These are phyloP conservation scores for Scomberomorus guttatus DNA, from an alignment of 2,797 vertebrate genomes.

Conservation along the genomic window DNA sequence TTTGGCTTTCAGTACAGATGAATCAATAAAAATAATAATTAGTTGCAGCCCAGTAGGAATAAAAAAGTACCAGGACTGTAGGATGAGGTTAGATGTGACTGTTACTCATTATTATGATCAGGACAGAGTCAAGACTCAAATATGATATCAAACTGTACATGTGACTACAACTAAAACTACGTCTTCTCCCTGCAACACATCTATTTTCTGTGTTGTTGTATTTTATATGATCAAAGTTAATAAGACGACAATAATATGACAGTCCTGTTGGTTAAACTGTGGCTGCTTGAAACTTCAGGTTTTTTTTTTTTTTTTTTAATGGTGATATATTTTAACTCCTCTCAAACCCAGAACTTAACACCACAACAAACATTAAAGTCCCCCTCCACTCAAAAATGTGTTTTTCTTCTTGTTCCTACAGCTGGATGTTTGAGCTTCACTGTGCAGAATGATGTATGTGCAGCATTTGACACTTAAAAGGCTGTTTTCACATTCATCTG, in stretches of 20 bases:
- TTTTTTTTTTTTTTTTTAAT: too few relatives aligned
- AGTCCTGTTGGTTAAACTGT: background rate
- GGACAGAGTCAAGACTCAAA: too few relatives aligned
- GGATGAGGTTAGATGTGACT: background rate
- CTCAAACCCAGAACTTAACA: background rate
- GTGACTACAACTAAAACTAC: background rate
- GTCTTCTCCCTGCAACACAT: background rate
- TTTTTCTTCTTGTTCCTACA: background rate
- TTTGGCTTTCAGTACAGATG: too few relatives aligned
- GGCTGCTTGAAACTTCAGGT: too few relatives aligned
- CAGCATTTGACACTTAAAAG: too few relatives aligned
- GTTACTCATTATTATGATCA: too few relatives aligned
- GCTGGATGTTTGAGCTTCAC: too few relatives aligned
- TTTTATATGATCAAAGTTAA: background rate
- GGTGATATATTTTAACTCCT: constrained; percentile 1
- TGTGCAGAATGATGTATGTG: too few relatives aligned
- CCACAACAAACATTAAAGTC: background rate
- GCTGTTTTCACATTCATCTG: too few relatives aligned
- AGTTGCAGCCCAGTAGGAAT: background rate
- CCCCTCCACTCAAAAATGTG: background rate
- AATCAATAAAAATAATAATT: background rate
- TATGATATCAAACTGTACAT: background rate
- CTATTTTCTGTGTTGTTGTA: too few relatives aligned
- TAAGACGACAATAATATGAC: background rate
- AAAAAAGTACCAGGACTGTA: background rate